phyloP scores from a whole-genome alignment of 2,797 vertebrate species.

The Eutrigla gurnardus region DNA sequence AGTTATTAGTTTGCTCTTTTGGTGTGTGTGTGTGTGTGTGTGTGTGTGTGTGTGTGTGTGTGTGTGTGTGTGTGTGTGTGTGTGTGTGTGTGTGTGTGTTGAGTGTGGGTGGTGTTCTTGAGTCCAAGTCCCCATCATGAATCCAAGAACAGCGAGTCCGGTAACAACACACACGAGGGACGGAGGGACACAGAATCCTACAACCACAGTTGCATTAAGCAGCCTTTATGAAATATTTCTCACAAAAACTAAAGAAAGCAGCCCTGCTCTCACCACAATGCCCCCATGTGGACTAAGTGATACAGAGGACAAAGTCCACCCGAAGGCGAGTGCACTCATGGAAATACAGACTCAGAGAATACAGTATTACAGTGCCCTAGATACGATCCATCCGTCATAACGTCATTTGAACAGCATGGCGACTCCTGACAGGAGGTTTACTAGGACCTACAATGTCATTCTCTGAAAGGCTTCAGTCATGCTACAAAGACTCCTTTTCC shows the following conservation, averaged over 20 bases:
- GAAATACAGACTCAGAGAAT: not conserved
- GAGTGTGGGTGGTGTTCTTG: conserved; percentile 23
- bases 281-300: not conserved
- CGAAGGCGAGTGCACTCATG: conserved; percentile 7
- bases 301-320: not conserved
- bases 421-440: conserved; percentile 20
- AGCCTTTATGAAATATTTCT: conserved; percentile 19
- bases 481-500: not conserved
- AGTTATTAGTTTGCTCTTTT: conserved; percentile 12
- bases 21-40: not conserved
- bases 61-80: not conserved
- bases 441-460: not conserved
- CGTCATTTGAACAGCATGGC: not conserved
- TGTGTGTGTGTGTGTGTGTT: not conserved
- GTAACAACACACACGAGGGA: conserved; percentile 1
- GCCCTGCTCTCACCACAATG: not conserved
- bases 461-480: not conserved
- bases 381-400: conserved; percentile 6
- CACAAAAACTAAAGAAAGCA: not conserved
- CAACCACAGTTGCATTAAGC: conserved; percentile 6
- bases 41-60: not conserved
- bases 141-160: conserved; percentile 9
- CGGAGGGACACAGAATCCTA: conserved; percentile 13
- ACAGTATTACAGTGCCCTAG: not conserved
- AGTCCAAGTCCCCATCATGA: conserved; percentile 19